Base-by-base conservation (phyloP, 2,888 invertebrate species). In the Drosophila monieri region DNA sequence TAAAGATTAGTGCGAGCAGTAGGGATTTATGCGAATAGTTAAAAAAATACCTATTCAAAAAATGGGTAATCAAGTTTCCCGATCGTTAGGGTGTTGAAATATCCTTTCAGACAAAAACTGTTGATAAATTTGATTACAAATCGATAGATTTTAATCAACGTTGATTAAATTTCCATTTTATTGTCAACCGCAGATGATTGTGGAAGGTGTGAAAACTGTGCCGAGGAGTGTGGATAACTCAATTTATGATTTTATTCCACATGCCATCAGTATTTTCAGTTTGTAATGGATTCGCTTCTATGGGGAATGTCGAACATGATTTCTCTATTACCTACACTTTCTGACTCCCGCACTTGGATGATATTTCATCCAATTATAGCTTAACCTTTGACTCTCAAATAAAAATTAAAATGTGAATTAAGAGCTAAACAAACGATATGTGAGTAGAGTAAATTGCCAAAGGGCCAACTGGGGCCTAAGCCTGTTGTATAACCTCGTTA, bases 291-390 rank as follows among this genome's bases (percentile, higher is more conserved):
- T 54, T 52, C 49, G 47, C 23, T 56, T 5, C 15, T 39, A 25
- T 14, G 18, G 25, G 10, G 47, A 59, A 23, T 23, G 21, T 52
- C 54, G 53, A 55, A 66, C 55, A 61, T 35, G 1, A 48, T 68
- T 58, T 55, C 41, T 58, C 41, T 46, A 60, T 47, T 41, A 9
- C 43, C 35, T 35, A 8, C 30, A 15, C n/a, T 32, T 12, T n/a
- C n/a, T 3, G 32, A 32, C 35, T 30, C 52, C 43, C 35, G 41
- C 47, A 41, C n/a, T 44, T 18, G 35, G 6, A 25, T 44, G 49
- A 32, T 44, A 70, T 64, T 55, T 30, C 23, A 56, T 61, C 53
- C 69, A 73, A 74, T 77, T 73, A 74, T 52, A 70, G 35, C 49
- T 14, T 43, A 25, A 56, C 51, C 53, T 57, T 74, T 77, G 56